Evolutionary conservation across 2,113 vertebrate genomes (phyloP), one percentile per base, ranked within the genome.

Genomic region (Heterocephalus glaber): DNA sequence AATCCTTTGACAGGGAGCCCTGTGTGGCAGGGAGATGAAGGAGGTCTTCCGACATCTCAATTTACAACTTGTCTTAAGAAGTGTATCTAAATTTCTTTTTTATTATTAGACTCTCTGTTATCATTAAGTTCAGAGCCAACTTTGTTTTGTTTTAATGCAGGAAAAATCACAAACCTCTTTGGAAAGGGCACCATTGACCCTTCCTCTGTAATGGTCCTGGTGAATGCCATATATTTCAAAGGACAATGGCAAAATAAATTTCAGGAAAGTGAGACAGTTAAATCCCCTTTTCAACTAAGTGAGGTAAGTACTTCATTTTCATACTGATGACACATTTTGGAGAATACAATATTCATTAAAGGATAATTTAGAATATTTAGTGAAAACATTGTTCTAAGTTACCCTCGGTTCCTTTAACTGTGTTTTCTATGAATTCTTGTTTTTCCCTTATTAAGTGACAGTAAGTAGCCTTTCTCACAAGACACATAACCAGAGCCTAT

Each of bases 151-250:
- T 96, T 86, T 96, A 66, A 94, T 97, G 81, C 80, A 96, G 99
- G 98, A 97, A 99, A 99, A 98, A 99, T 99, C 90, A 99, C 98
- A 97, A 98, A 99, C 35, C 97, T 99, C 9, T 98, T 99, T 95
- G 98, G 98, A 95, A 89, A 97, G 63, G 98, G 98, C 47, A 98
- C 98, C 19, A 98, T 99, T 80, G 98, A 95, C 28, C 3, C 96
- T 5, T 98, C 98, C 89, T 99, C 99, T 1, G 97, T 98, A 38
- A 94, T 99, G 95, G 98, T 99, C 92, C 95, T 99, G 80, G 99
- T 99, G 96, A 99, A 99, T 68, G 99, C 99, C 60, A 98, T 99
- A 87, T 99, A 99, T 98, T 99, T 99, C 97, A 99, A 99, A 98
- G 99, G 99, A 95, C 98, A 98, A 68, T 99, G 99, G 99, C 97